A percentile compares a stretch with the other conserved stretches of the same genome.
Evolutionary conservation across 2,888 invertebrate species (phyloP).

Genomic region (Eristalis tenax): DNA sequence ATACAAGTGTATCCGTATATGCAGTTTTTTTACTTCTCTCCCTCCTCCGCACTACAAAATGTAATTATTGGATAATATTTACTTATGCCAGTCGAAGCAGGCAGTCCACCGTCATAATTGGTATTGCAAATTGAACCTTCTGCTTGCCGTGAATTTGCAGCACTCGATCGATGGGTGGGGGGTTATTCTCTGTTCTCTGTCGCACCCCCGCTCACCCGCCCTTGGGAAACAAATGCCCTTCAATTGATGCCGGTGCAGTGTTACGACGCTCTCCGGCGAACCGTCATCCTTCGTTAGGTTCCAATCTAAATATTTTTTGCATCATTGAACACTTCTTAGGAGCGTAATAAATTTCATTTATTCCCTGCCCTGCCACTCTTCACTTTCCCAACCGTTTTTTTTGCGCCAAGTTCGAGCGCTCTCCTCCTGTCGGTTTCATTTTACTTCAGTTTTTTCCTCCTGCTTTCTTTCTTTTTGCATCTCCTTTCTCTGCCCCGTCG

Average conservation of each 20-base stretch:
- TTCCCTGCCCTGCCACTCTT: background rate
- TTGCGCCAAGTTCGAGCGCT: background rate
- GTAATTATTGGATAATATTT: conserved; percentile 60
- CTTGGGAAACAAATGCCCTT: background rate
- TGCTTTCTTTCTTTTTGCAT: background rate
- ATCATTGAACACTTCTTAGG: conserved; percentile 37
- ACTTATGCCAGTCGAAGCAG: conserved; percentile 3
- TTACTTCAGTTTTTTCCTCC: background rate
- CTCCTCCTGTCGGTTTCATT: background rate
- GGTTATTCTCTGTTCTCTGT: background rate
- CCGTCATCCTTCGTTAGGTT: conserved; percentile 17
- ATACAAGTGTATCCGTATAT: background rate
- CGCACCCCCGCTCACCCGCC: too few relatives aligned
- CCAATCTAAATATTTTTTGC: conserved; percentile 49
- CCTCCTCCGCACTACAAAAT: conserved; percentile 24
- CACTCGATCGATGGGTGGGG: background rate
- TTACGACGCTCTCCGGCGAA: background rate
- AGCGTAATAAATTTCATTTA: conserved; percentile 45
- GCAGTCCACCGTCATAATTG: conserved; percentile 19
- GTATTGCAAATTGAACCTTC: conserved; percentile 40
- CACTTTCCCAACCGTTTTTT: background rate
- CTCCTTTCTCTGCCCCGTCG: background rate
- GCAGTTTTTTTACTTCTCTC: background rate
- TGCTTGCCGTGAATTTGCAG: conserved; percentile 2
- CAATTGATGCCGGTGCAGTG: background rate